A percentile compares a stretch with the other conserved stretches of the same genome.
These are phyloP conservation scores for Loris lydekkerianus DNA, from an alignment of 2,797 vertebrate genomes.

Conservation along the genomic window DNA sequence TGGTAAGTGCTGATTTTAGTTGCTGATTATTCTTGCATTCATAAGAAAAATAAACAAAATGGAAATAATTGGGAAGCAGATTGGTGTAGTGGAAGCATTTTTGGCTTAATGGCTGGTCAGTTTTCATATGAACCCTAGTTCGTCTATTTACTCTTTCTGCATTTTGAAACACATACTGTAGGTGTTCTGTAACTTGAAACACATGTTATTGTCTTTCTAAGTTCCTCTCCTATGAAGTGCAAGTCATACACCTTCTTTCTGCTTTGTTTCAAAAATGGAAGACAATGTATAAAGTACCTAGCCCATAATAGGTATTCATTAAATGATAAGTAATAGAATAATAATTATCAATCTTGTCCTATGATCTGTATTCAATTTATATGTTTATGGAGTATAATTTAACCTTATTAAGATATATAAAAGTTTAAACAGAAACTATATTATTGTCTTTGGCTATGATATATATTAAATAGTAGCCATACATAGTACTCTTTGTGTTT, in stretches of 20 bases:
- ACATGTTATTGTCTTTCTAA: neutral
- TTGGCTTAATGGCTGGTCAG: neutral
- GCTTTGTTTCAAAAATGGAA: neutral
- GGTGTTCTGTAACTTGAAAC: no score
- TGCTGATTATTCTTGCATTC: neutral
- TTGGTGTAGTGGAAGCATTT: rapidly evolving
- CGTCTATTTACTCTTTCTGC: neutral
- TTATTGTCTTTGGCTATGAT: neutral
- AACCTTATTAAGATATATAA: neutral
- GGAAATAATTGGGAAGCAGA: neutral
- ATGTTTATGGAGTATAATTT: neutral
- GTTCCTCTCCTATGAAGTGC: neutral
- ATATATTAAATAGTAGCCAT: no score
- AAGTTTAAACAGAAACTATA: neutral
- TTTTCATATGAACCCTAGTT: neutral
- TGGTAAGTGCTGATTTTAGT: neutral
- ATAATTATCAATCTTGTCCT: neutral
- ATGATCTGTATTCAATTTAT: neutral
- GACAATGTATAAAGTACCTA: no score
- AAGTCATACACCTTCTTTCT: neutral
- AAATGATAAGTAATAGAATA: neutral
- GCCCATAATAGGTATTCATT: neutral
- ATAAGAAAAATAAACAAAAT: neutral
- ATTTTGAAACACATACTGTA: neutral
- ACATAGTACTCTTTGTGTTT: no score